phyloP scores from a whole-genome alignment of 2,797 vertebrate genomes.

The Anas acuta region DNA sequence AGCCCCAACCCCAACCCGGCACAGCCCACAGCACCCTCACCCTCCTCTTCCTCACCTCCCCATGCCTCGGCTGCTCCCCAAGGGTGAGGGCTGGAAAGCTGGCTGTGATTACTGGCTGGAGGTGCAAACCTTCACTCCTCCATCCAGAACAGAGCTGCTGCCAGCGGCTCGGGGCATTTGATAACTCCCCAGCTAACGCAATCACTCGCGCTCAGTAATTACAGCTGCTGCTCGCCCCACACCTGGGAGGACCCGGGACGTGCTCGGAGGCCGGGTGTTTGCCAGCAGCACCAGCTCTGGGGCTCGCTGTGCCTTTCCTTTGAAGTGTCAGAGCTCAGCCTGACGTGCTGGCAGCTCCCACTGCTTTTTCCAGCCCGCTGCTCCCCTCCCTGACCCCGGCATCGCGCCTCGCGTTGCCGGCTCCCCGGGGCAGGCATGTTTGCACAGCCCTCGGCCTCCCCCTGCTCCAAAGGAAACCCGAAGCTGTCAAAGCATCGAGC shows the following conservation, averaged over 20 bases:
- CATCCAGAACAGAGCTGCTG: background rate
- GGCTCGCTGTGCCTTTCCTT: background rate
- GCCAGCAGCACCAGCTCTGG: background rate
- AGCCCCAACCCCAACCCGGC: background rate
- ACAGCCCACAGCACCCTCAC: rapidly evolving
- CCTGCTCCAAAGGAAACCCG: background rate
- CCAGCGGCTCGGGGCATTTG: background rate
- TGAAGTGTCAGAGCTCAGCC: background rate
- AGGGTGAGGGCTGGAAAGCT: background rate
- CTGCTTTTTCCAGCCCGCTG: background rate
- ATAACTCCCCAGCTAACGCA: rapidly evolving
- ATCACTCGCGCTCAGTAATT: background rate
- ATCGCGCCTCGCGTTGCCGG: rapidly evolving
- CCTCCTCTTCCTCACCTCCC: background rate
- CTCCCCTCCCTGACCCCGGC: background rate
- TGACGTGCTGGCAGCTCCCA: background rate
- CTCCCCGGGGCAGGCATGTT: background rate
- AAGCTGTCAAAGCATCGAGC: background rate
- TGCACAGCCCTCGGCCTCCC: background rate
- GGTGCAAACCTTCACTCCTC: background rate
- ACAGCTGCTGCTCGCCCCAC: background rate
- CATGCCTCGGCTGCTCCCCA: rapidly evolving
- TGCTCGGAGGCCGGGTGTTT: rapidly evolving
- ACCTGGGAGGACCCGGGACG: rapidly evolving
- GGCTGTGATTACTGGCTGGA: background rate